These are phyloP conservation scores for Ophonus ardosiacus DNA, from an alignment of 2,888 invertebrate species.

Conservation along the genomic window DNA sequence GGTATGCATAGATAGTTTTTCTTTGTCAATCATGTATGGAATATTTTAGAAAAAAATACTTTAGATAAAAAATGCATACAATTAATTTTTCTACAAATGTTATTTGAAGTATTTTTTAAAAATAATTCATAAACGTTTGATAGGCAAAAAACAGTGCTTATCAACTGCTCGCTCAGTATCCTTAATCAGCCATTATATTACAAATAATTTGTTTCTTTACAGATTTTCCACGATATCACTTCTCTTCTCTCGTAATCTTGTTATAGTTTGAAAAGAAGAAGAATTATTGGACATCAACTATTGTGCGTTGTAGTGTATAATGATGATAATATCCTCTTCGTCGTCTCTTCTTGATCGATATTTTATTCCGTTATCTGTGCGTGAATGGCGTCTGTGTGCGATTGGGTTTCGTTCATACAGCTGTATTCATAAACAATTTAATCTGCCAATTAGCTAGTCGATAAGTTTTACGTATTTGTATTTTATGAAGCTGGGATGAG, in stretches of 20 bases:
- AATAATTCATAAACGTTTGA: no score
- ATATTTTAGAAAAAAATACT: no score
- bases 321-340: not conserved
- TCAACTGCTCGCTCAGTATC: no score
- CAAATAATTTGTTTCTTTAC: no score
- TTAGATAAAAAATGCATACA: no score
- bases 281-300: not conserved
- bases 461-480: constrained; percentile 70
- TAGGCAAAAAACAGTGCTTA: no score
- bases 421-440: constrained; percentile 72
- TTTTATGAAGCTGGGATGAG: constrained; percentile 70
- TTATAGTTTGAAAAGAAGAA: not conserved
- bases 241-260: not conserved
- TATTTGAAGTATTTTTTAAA: no score
- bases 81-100: no score
- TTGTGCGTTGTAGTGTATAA: not conserved
- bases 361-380: constrained; percentile 18
- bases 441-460: constrained; percentile 72
- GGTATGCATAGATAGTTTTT: no score
- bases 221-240: no score
- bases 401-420: constrained; percentile 71
- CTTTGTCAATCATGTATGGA: no score
- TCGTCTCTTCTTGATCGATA: not conserved
- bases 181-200: no score
- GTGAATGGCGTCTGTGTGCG: constrained; percentile 54